Evolutionary conservation across 2,113 vertebrate genomes (phyloP).

Genomic region (Sturnus vulgaris): DNA sequence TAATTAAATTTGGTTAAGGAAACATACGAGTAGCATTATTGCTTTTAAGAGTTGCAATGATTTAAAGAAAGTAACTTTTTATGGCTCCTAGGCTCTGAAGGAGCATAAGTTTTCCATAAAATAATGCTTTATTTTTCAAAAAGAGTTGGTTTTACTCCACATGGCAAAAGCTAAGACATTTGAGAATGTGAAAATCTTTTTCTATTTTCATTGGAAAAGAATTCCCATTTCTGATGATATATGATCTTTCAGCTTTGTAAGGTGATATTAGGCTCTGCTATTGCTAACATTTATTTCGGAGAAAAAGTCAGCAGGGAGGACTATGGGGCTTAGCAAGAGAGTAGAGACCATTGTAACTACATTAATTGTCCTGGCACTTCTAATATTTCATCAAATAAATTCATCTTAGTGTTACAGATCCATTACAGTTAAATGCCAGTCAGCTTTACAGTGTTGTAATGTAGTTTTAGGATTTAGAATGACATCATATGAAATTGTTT

Average conservation of each 20-base stretch:
- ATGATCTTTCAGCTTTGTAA: conserved; percentile 22
- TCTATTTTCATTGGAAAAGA: conserved; percentile 32
- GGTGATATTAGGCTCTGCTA: neutral
- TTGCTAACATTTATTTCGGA: conserved; percentile 27
- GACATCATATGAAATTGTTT: neutral
- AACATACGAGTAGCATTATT: neutral
- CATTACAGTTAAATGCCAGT: neutral
- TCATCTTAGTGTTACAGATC: neutral
- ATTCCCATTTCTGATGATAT: neutral
- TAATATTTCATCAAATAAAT: conserved; percentile 12
- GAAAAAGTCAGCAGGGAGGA: neutral
- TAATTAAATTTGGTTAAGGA: neutral
- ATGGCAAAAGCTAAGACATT: conserved; percentile 24
- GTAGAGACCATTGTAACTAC: neutral
- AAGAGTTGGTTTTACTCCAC: neutral
- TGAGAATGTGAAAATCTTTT: neutral
- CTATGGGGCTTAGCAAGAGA: neutral
- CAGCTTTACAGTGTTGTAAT: neutral
- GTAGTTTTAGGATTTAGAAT: neutral
- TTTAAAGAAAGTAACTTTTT: neutral
- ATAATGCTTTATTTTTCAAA: neutral
- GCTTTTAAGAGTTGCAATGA: neutral
- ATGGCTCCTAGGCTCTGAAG: neutral
- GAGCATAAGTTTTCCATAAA: conserved; percentile 25
- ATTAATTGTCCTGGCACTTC: conserved; percentile 11